Evolutionary conservation across 2,113 vertebrate genomes (phyloP), one percentile per base, ranked within the genome.

Genomic region (Prionailurus bengalensis): DNA sequence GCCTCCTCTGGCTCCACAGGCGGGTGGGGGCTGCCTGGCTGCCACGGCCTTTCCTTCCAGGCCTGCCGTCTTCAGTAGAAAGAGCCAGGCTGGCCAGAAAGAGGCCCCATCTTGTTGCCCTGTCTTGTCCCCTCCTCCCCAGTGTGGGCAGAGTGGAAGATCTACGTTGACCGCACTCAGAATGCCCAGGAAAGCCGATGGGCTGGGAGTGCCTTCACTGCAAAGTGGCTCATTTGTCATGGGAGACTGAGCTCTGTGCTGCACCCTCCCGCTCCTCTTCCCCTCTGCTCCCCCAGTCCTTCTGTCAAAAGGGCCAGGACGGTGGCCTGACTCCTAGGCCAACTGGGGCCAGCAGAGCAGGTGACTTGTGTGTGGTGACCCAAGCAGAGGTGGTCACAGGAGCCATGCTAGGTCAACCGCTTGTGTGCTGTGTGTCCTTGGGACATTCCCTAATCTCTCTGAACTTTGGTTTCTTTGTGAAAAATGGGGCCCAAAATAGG

Each of bases 81-180:
- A 48, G 42, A 91, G 74, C 68, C 33, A 31, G 25, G 33, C 81
- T 63, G 65, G 45, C 45, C 39, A 53, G 51, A 48, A 16, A 80
- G 63, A 33, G 79, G n/a, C 63, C 36, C 9, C 0, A 0, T 55
- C 31, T n/a, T 21, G 33, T 25, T 17, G 6, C 6, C 63, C 31
- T 4, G 3, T 42, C 61, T 71, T 33, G 8, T 33, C 9, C 14
- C 33, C 53, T 31, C 55, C 25, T 89, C 39, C 79, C 7, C 10
- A 45, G 36, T 3, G 25, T 4, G 42, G 19, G 45, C 70, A 48
- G 15, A 63, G 91, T 25, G 27, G 55, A 33, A 86, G 45, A 33
- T 53, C 48, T 27, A 4, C 33, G 7, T 23, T 25, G 42, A 70
- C 13, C 0, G 0, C 29, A 3, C 25, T 55, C 13, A 13, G 79